Evolutionary conservation across 1,140 invertebrate genomes (phyloP).

Genomic region (Orchestia grillus): DNA sequence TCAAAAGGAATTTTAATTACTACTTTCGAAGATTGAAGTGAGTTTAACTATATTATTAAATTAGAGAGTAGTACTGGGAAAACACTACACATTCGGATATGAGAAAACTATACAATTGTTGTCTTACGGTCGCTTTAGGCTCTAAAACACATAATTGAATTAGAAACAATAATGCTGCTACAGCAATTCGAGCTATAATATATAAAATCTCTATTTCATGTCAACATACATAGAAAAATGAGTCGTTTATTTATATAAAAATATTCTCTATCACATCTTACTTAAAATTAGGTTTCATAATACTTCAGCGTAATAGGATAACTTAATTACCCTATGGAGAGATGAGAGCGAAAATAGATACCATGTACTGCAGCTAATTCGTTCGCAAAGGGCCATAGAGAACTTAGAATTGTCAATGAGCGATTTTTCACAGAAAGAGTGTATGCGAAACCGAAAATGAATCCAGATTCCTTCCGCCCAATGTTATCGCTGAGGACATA

Average conservation of each 20-base stretch:
- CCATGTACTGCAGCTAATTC: not conserved
- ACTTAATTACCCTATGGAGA: conserved; percentile 11
- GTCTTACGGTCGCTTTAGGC: not conserved
- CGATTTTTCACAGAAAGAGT: not conserved
- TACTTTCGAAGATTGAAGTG: not conserved
- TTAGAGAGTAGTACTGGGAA: not conserved
- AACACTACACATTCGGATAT: not conserved
- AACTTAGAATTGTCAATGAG: not conserved
- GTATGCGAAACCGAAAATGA: not conserved
- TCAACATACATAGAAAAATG: not conserved
- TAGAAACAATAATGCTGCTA: not conserved
- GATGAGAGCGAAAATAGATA: conserved; percentile 5
- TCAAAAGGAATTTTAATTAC: not conserved
- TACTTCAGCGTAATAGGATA: conserved; percentile 35
- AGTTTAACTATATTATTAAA: not conserved
- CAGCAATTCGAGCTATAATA: not conserved
- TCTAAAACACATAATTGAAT: not conserved
- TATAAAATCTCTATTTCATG: not conserved
- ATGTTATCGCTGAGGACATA: not conserved
- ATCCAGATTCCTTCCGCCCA: not conserved
- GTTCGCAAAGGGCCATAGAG: not conserved
- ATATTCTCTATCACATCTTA: conserved; percentile 41
- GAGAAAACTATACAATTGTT: not conserved
- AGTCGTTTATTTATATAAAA: conserved; percentile 32
- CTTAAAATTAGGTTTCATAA: conserved; percentile 43